Percentiles rank a stretch among this genome's conserved stretches.
phyloP scores from a whole-genome alignment of 2,888 invertebrate species.

The Acanthosepion lycidas region DNA sequence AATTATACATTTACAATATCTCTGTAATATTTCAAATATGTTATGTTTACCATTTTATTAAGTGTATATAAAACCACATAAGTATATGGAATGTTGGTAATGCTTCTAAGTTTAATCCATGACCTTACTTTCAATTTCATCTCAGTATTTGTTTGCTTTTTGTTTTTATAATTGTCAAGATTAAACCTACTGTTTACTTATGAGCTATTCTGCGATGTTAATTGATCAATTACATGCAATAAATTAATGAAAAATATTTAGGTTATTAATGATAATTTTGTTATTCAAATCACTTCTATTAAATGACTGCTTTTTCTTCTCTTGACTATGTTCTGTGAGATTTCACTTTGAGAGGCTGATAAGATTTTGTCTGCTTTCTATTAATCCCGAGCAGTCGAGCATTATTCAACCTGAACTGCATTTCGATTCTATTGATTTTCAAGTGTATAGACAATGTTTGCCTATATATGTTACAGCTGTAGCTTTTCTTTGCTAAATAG shows the following conservation, averaged over 20 bases:
- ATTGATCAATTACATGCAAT: neutral
- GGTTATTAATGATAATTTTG: neutral
- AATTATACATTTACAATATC: too few species aligned
- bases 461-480: neutral
- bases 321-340: neutral
- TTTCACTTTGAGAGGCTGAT: neutral
- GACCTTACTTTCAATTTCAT: too few species aligned
- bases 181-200: neutral
- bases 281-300: neutral
- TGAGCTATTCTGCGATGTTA: neutral
- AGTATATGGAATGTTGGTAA: too few species aligned
- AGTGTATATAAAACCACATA: too few species aligned
- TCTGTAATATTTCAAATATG: too few species aligned
- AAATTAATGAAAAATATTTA: neutral
- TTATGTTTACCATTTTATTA: too few species aligned
- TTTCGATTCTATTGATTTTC: slow-evolving; percentile 5
- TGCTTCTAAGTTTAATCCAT: too few species aligned
- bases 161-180: too few species aligned
- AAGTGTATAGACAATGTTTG: neutral
- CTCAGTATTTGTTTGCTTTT: too few species aligned
- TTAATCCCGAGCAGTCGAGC: neutral
- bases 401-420: neutral
- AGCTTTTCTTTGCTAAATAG: neutral
- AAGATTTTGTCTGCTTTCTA: neutral
- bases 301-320: neutral